Conservation (phyloP, 2,113 vertebrate species). For the Irena cyanogastra region DNA sequence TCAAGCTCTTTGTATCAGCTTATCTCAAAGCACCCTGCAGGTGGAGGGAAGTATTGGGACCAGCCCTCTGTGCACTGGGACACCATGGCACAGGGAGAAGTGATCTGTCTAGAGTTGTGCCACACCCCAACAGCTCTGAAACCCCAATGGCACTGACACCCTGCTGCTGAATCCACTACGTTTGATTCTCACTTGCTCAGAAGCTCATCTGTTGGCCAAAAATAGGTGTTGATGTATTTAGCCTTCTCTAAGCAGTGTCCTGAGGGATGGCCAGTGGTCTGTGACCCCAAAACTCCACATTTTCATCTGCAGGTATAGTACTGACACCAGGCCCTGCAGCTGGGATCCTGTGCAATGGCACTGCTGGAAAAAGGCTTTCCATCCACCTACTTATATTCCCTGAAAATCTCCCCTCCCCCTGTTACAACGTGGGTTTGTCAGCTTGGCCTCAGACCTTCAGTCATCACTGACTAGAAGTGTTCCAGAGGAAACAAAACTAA, state of each 20-base stretch:
- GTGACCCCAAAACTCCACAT: background rate
- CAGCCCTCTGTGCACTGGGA: background rate
- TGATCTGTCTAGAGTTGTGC: background rate
- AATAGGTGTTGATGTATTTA: background rate
- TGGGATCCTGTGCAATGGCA: background rate
- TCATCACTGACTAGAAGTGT: background rate
- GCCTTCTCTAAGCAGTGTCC: background rate
- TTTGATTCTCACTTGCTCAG: background rate
- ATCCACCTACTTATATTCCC: background rate
- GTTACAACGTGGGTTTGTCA: background rate
- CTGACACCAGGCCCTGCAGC: background rate
- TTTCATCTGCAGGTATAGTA: background rate
- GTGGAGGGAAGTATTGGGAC: background rate
- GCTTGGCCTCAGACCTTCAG: background rate
- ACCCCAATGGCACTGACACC: background rate
- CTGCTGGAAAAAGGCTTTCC: background rate
- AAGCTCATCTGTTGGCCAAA: background rate
- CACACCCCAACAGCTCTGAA: background rate
- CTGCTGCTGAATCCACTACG: background rate
- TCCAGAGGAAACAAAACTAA: background rate
- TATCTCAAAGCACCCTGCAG: background rate
- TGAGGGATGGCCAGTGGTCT: background rate
- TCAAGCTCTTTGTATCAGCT: background rate
- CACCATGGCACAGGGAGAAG: background rate
- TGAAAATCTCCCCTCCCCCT: background rate